phyloP scores from a whole-genome alignment of 2,888 invertebrate genomes.

The Orthonychiurus folsomi region DNA sequence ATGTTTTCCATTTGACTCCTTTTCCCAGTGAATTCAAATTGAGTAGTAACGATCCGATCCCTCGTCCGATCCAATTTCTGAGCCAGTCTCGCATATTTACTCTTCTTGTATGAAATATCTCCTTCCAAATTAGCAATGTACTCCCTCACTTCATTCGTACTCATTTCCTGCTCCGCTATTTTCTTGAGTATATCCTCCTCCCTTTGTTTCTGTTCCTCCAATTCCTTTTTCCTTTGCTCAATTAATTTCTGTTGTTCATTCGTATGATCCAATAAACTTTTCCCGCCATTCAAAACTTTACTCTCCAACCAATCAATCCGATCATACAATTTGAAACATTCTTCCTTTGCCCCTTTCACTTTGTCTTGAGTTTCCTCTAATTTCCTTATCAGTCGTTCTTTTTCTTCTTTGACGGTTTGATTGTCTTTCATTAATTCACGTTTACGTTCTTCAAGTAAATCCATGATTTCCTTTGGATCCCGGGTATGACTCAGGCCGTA shows the following conservation, averaged over 20 bases:
- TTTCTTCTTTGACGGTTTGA: slow-evolving; percentile 49
- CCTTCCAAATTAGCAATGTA: slow-evolving; percentile 88
- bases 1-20: slow-evolving; percentile 12
- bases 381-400: slow-evolving; percentile 50
- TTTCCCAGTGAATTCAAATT: slow-evolving; percentile 62
- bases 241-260: slow-evolving; percentile 85
- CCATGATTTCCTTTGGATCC: slow-evolving; percentile 38
- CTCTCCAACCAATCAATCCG: slow-evolving; percentile 81
- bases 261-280: slow-evolving; percentile 89
- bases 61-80: slow-evolving; percentile 66
- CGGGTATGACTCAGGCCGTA: slow-evolving; percentile 36
- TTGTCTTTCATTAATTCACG: slow-evolving; percentile 42
- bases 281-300: slow-evolving; percentile 86
- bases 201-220: slow-evolving; percentile 71
- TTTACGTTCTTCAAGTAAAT: slow-evolving; percentile 33
- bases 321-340: slow-evolving; percentile 54
- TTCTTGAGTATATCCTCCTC: slow-evolving; percentile 86
- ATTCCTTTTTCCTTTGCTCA: slow-evolving; percentile 73
- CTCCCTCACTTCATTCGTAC: slow-evolving; percentile 76
- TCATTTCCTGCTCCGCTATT: slow-evolving; percentile 87
- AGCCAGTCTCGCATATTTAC: slow-evolving; percentile 82
- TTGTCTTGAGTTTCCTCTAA: slow-evolving; percentile 61
- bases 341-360: slow-evolving; percentile 41
- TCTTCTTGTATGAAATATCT: slow-evolving; percentile 93
- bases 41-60: slow-evolving; percentile 69